These are phyloP conservation scores for Helicolenus hilgendorfi DNA, from an alignment of 2,797 vertebrate genomes.

Conservation along the genomic window DNA sequence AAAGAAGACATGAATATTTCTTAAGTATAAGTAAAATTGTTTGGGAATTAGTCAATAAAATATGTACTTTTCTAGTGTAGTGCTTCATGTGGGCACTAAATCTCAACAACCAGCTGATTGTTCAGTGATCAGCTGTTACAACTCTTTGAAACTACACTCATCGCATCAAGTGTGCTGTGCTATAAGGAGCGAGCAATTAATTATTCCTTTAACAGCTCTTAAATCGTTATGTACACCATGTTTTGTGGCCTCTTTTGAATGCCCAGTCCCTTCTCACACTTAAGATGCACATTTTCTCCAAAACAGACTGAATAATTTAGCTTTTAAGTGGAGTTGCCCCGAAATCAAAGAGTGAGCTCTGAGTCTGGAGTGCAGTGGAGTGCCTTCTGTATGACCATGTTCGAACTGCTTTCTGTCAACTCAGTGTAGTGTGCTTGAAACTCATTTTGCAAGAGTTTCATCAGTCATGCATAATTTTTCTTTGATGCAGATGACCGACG, in stretches of 20 bases:
- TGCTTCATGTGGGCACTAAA: neutral
- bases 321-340: slow-evolving; percentile 50
- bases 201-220: neutral
- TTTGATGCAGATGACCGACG: slow-evolving; percentile 58
- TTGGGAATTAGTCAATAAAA: neutral
- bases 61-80: neutral
- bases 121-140: neutral
- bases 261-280: slow-evolving; percentile 16
- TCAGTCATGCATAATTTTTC: slow-evolving; percentile 64
- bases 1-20: neutral
- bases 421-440: slow-evolving; percentile 50
- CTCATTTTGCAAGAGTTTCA: slow-evolving; percentile 72
- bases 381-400: slow-evolving; percentile 23
- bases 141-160: neutral
- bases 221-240: slow-evolving; percentile 11
- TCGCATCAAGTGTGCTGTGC: neutral
- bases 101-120: neutral
- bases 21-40: neutral
- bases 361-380: slow-evolving; percentile 27
- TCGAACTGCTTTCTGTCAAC: slow-evolving; percentile 46
- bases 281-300: neutral
- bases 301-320: slow-evolving; percentile 74
- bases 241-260: slow-evolving; percentile 37
- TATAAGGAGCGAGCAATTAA: neutral
- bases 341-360: slow-evolving; percentile 67